Percentiles rank a stretch among this genome's conserved stretches.
phyloP scores from a whole-genome alignment of 2,113 vertebrate genomes.

The Pomatorhinus ruficollis region DNA sequence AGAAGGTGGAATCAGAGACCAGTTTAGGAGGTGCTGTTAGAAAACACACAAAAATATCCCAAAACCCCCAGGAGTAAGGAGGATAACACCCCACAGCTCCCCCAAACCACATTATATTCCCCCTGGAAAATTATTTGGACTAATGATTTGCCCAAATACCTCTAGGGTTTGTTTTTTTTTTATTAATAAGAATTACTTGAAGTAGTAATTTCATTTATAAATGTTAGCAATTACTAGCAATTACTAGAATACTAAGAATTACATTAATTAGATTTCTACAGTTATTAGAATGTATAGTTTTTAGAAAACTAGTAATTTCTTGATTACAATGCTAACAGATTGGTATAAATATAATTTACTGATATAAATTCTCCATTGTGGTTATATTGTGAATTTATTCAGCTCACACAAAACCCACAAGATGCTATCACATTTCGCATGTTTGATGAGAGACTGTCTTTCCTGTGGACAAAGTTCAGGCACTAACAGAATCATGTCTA shows the following conservation, averaged over 20 bases:
- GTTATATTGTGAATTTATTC: background rate
- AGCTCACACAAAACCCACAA: background rate
- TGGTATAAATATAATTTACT: background rate
- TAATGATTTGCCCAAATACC: background rate
- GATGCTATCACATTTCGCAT: background rate
- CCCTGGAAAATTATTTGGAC: background rate
- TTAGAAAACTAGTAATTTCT: background rate
- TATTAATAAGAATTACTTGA: background rate
- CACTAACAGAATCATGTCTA: background rate
- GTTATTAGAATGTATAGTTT: background rate
- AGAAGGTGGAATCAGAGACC: background rate
- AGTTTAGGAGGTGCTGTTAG: accelerated
- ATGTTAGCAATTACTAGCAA: background rate
- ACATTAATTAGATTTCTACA: background rate
- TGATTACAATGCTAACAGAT: background rate
- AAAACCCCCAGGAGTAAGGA: background rate
- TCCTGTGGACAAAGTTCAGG: background rate
- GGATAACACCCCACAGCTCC: background rate
- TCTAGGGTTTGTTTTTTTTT: background rate
- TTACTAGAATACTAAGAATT: background rate
- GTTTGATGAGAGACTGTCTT: background rate
- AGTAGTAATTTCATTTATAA: background rate
- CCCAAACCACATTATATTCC: background rate
- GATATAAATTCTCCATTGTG: background rate
- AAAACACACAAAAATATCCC: background rate